Percentiles rank a stretch among this genome's conserved stretches.
Conservation (phyloP, 1,140 invertebrate genomes). For the Heliconius congener region DNA sequence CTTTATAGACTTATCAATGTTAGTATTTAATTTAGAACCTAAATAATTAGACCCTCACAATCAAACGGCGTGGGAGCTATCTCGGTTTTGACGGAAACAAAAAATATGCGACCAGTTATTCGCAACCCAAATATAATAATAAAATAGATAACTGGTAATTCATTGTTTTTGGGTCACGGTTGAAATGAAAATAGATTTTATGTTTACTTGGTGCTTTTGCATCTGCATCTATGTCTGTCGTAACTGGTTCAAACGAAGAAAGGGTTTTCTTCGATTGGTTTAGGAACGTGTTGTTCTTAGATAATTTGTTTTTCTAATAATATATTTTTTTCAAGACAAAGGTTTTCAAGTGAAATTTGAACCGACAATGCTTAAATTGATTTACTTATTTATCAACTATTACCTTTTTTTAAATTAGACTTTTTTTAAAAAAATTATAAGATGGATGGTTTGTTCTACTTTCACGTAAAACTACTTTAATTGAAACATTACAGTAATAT, state of each 20-base stretch:
- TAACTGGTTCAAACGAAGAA: too few species aligned
- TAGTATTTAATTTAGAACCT: constrained; percentile 32
- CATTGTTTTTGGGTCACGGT: constrained; percentile 16
- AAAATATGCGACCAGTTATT: constrained; percentile 27
- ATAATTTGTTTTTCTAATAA: too few species aligned
- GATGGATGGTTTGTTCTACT: too few species aligned
- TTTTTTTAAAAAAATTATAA: too few species aligned
- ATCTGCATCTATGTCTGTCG: background rate
- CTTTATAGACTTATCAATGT: constrained; percentile 17
- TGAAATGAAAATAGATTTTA: constrained; percentile 13
- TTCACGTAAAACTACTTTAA: too few species aligned
- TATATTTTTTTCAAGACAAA: too few species aligned
- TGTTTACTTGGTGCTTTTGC: background rate
- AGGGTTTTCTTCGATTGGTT: background rate
- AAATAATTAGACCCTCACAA: constrained; percentile 26
- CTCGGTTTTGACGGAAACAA: constrained; percentile 34
- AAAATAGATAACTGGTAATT: constrained; percentile 16
- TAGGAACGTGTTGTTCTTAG: background rate
- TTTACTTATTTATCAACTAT: too few species aligned
- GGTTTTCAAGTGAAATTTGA: too few species aligned
- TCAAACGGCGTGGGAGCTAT: constrained; percentile 36
- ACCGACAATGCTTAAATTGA: too few species aligned
- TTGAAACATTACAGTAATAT: too few species aligned
- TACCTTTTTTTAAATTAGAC: too few species aligned
- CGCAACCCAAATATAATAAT: constrained; percentile 37